Base-by-base conservation (phyloP, 1,140 invertebrate genomes). In the Panonychus citri region DNA sequence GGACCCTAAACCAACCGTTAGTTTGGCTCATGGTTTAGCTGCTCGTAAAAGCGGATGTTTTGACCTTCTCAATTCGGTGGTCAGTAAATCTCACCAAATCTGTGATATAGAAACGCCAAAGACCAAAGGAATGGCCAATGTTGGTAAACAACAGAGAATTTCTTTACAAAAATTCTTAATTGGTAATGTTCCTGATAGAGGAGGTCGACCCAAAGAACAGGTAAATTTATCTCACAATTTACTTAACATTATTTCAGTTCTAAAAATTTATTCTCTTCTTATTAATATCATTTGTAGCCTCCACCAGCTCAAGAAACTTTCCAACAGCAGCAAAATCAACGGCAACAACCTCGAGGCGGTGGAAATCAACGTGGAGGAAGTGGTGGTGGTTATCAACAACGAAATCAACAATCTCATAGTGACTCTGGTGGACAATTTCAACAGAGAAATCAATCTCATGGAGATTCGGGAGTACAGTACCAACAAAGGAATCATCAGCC, bases 101-200 rank as follows among this genome's bases (percentile, higher is more conserved):
- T 60, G 59, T 55, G 19, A 53, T 30, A 60, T 60, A 27, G 39
- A 54, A 28, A 27, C 48, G 17, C 56, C 56, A 24, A 27, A 59
- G 24, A 57, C 56, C 27, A 48, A 46, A 25, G 50, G 40, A 25
- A 48, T 42, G 37, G 59, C 59, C 5, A 60, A 60, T 34, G 17
- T n/a, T 26, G 59, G 59, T 27, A 28, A 43, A 24, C 55, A 60
- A 25, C 59, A 60, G 39, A 2, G 37, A 27, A n/a, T 57, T 15
- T 34, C 34, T 34, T 21, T 60, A 1, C 56, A 60, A 21, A 57
- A 60, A 43, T 60, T 21, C 37, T 13, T 54, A 17, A 60, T 60
- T 26, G 59, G 59, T 46, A 3, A 51, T 3, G 59, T 60, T n/a
- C 59, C 59, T 1, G 59, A 60, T 53, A 51, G 59, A 27, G 59